Evolutionary conservation across 1,140 invertebrate species (phyloP).

Genomic region (Cydia fagiglandana): DNA sequence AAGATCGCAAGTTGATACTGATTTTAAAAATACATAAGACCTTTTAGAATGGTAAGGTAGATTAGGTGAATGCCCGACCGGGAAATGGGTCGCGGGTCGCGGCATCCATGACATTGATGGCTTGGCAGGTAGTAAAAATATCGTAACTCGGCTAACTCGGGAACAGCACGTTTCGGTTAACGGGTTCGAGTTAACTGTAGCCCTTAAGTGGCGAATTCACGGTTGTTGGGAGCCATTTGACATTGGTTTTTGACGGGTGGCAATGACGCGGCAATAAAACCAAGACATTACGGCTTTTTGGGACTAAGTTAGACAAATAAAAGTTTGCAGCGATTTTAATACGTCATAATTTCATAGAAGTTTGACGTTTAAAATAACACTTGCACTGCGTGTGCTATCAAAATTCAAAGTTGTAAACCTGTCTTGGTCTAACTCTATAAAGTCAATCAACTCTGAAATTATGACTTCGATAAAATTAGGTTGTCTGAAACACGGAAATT

Average conservation of each 20-base stretch:
- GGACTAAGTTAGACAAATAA: too few species aligned
- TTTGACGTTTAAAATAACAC: too few species aligned
- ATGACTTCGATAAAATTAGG: slow-evolving; percentile 5
- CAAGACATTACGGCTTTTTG: too few species aligned
- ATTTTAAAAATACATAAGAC: background rate
- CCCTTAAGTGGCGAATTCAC: background rate
- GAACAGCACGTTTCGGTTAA: background rate
- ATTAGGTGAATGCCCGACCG: slow-evolving; percentile 69
- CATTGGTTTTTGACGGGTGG: background rate
- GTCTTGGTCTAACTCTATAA: background rate
- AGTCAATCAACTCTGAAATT: slow-evolving; percentile 7
- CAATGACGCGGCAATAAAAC: background rate
- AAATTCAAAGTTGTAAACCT: too few species aligned
- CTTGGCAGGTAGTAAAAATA: slow-evolving; percentile 32
- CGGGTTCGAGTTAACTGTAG: background rate
- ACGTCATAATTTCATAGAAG: too few species aligned
- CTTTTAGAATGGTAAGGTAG: background rate
- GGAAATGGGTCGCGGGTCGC: slow-evolving; percentile 67
- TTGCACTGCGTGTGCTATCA: too few species aligned
- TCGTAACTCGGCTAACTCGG: slow-evolving; percentile 8
- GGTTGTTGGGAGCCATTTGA: background rate
- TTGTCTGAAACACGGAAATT: background rate
- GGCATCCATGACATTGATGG: slow-evolving; percentile 59
- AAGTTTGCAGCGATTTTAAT: too few species aligned
- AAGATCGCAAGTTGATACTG: background rate